Conservation (phyloP, 1,140 invertebrate genomes). For the Eurosta solidaginis region DNA sequence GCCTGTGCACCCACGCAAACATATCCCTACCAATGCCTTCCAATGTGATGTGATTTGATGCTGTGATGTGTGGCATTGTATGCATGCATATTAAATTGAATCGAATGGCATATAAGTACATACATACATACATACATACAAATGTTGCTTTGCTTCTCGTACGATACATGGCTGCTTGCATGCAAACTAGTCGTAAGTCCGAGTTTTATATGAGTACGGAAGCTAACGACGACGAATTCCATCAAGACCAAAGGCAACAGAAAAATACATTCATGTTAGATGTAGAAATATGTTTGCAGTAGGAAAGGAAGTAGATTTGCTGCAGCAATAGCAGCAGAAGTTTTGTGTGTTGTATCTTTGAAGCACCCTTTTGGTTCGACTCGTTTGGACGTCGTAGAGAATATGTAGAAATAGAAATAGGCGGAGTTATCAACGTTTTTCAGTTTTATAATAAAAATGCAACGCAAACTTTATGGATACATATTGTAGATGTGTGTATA, state of each 20-base stretch:
- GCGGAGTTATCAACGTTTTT: constrained; percentile 59
- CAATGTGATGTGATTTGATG: background rate
- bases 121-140: no score
- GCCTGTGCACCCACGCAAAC: background rate
- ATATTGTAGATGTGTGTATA: background rate
- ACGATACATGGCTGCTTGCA: background rate
- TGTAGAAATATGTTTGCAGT: background rate
- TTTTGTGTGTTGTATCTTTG: background rate
- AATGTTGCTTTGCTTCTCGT: background rate
- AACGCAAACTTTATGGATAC: constrained; percentile 10
- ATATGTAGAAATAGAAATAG: constrained; percentile 47
- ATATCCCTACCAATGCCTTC: background rate
- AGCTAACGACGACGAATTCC: background rate
- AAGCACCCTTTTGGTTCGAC: constrained; percentile 31
- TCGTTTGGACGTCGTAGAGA: background rate
- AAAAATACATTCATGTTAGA: background rate
- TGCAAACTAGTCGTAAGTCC: background rate
- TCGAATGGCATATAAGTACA: constrained; percentile 26
- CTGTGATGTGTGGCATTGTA: background rate
- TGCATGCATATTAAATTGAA: constrained; percentile 32
- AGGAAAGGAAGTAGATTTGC: constrained; percentile 41
- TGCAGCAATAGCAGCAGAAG: constrained; percentile 29
- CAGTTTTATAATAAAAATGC: constrained; percentile 58
- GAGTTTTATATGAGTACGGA: background rate
- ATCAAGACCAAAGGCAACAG: background rate